A percentile compares a stretch with the other conserved stretches of the same genome.
Conservation (phyloP, 2,888 invertebrate genomes). For the Xestia xanthographa region DNA sequence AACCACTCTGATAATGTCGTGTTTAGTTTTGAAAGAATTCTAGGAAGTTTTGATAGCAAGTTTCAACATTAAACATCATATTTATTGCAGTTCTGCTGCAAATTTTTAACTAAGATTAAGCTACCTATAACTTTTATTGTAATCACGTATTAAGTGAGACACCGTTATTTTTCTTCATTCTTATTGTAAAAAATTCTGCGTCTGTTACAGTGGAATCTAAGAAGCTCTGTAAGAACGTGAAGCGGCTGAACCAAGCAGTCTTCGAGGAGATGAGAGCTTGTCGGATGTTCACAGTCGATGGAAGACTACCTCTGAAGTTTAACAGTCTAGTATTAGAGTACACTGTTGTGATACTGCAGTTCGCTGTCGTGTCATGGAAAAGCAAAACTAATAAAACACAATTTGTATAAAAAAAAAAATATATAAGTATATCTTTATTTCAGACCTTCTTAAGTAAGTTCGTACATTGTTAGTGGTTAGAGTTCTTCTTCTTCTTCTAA, state of each 20-base stretch:
- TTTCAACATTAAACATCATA: no score
- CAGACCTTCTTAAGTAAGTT: no score
- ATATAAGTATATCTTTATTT: no score
- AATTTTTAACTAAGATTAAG: not conserved
- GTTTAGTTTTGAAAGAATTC: not conserved
- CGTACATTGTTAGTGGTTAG: no score
- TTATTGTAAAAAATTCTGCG: not conserved
- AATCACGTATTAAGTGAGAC: not conserved
- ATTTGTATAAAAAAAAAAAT: no score
- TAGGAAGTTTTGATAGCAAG: not conserved
- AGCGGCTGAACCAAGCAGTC: constrained; percentile 28
- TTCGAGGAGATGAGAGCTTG: constrained; percentile 38
- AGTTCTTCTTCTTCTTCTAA: no score
- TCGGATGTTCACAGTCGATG: constrained; percentile 20
- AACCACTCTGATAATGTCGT: not conserved
- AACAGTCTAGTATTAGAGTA: constrained; percentile 35
- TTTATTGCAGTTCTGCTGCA: not conserved
- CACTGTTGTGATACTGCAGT: constrained; percentile 34
- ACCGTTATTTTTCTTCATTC: not conserved
- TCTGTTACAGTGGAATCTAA: constrained; percentile 43
- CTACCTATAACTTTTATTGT: no score
- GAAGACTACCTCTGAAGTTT: constrained; percentile 23
- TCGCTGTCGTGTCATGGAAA: constrained; percentile 2
- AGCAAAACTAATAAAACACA: not conserved
- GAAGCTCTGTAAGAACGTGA: constrained; percentile 42